These are phyloP conservation scores for Lomographa bimaculata DNA, from an alignment of 2,888 invertebrate genomes.

Conservation along the genomic window DNA sequence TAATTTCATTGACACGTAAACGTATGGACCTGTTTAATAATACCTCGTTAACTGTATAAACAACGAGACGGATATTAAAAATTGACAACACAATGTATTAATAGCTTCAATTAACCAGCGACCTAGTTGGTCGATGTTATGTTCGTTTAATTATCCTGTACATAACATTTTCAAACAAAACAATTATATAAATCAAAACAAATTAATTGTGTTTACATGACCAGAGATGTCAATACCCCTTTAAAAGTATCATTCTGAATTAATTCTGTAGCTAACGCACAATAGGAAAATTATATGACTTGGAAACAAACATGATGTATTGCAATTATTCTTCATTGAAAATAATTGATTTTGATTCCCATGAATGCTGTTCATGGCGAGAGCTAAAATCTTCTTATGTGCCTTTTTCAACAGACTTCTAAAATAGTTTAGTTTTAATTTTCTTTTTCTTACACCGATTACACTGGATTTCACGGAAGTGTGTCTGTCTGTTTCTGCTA, in stretches of 20 bases:
- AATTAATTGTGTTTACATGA: not conserved
- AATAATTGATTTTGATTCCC: slow-evolving; percentile 45
- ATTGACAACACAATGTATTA: slow-evolving; percentile 35
- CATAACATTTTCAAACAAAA: too few species aligned
- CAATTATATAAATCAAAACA: too few species aligned
- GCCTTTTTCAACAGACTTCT: too few species aligned
- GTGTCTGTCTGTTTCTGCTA: too few species aligned
- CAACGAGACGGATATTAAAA: slow-evolving; percentile 35
- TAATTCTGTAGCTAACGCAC: too few species aligned
- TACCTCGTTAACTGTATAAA: slow-evolving; percentile 41
- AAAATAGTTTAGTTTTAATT: too few species aligned
- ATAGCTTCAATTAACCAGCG: slow-evolving; percentile 39
- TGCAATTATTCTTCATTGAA: slow-evolving; percentile 45
- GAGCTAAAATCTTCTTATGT: slow-evolving; percentile 19
- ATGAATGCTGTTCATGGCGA: slow-evolving; percentile 24
- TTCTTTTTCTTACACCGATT: too few species aligned
- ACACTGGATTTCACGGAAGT: too few species aligned
- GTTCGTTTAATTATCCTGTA: slow-evolving; percentile 17
- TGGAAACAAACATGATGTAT: slow-evolving; percentile 26
- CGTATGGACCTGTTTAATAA: slow-evolving; percentile 38
- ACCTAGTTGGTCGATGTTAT: slow-evolving; percentile 27
- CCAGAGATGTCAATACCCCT: not conserved
- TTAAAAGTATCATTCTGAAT: too few species aligned
- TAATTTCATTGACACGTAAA: slow-evolving; percentile 23
- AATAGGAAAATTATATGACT: slow-evolving; percentile 24